phyloP scores from a whole-genome alignment of 2,113 vertebrate species.

The Globicephala melas region DNA sequence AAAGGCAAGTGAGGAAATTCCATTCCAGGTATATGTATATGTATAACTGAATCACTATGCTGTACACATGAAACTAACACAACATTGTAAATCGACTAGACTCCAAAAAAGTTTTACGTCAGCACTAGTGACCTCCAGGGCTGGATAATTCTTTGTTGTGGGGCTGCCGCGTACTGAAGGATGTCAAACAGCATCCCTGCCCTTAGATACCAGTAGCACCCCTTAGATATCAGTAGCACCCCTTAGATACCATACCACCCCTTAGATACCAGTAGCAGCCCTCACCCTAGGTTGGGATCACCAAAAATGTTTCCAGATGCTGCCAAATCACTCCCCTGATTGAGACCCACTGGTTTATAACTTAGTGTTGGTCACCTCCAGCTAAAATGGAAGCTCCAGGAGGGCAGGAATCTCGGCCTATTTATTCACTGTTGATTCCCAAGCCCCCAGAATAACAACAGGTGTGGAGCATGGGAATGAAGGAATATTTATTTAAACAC shows the following conservation, averaged over 20 bases:
- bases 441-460: neutral
- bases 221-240: neutral
- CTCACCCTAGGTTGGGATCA: neutral
- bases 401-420: neutral
- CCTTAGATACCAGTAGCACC: neutral
- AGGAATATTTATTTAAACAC: neutral
- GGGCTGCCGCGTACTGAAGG: fast-evolving
- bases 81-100: neutral
- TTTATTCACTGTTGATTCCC: neutral
- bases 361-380: neutral
- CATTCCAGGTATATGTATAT: neutral
- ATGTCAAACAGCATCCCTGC: neutral
- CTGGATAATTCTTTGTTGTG: neutral
- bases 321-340: neutral
- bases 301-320: neutral
- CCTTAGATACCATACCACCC: neutral
- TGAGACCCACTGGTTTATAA: neutral
- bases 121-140: neutral
- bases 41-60: neutral
- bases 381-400: neutral
- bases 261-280: neutral
- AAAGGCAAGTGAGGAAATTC: neutral
- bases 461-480: neutral
- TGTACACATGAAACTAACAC: neutral
- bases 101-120: neutral